These are phyloP conservation scores for Rhineura floridana DNA, from an alignment of 2,113 vertebrate genomes.

Conservation along the genomic window DNA sequence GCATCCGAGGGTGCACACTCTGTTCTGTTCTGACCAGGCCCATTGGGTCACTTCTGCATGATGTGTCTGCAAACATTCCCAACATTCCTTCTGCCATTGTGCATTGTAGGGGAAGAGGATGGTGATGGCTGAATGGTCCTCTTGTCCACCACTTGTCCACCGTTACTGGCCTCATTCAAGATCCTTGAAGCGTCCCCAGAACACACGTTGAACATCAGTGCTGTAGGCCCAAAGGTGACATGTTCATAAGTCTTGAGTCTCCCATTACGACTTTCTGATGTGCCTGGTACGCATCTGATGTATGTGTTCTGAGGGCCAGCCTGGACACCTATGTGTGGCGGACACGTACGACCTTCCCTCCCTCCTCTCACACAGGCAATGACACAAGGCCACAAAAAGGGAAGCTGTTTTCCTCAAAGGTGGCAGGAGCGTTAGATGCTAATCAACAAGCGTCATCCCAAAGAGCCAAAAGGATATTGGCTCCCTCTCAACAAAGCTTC, in stretches of 20 bases:
- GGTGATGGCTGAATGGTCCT: not conserved
- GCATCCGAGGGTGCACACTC: not conserved
- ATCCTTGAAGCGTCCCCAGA: not conserved
- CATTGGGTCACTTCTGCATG: not conserved
- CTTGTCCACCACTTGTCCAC: not conserved
- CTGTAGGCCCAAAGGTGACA: not conserved
- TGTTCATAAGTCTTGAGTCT: too few relatives aligned
- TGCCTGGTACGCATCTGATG: not conserved
- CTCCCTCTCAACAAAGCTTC: conserved; percentile 84
- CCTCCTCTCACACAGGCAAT: not conserved
- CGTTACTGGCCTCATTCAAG: not conserved
- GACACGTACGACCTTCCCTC: not conserved
- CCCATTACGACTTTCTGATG: not conserved
- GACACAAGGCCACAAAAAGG: not conserved
- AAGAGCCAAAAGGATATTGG: conserved; percentile 62
- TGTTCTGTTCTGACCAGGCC: not conserved
- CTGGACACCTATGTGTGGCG: not conserved
- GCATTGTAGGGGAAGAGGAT: not conserved
- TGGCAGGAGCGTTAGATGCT: conserved; percentile 67
- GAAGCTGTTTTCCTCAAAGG: conserved; percentile 46
- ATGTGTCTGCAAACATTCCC: not conserved
- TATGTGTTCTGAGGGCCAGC: conserved; percentile 3
- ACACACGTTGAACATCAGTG: not conserved
- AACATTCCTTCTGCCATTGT: not conserved
- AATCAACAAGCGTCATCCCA: conserved; percentile 69